Percentiles rank a stretch among this genome's conserved stretches.
phyloP scores from a whole-genome alignment of 2,888 invertebrate genomes.

The Tetragonula carbonaria region DNA sequence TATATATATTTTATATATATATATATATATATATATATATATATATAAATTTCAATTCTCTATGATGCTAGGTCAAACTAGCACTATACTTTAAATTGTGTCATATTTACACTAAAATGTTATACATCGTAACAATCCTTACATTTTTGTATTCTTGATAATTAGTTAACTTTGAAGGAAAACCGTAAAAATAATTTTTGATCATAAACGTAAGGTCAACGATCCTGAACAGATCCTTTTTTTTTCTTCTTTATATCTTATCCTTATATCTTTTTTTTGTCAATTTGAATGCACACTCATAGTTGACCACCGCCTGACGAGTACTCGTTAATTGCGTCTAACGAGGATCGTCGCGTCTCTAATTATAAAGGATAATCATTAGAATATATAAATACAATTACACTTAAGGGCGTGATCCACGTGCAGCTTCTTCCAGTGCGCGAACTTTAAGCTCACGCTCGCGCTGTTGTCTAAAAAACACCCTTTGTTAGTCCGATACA shows the following conservation, averaged over 20 bases:
- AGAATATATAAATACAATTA: conserved; percentile 71
- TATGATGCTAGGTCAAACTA: conserved; percentile 53
- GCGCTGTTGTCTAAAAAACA: conserved; percentile 90
- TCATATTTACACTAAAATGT: conserved; percentile 69
- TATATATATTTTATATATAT: too few species aligned
- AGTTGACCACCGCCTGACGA: conserved; percentile 11
- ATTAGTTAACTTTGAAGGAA: conserved; percentile 58
- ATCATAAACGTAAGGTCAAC: conserved; percentile 57
- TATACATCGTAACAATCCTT: conserved; percentile 53
- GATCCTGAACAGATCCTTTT: conserved; percentile 41
- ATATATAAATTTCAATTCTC: conserved; percentile 60
- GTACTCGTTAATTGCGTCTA: conserved; percentile 27
- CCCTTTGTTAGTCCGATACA: conserved; percentile 68
- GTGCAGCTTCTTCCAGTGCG: conserved; percentile 93
- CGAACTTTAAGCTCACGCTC: conserved; percentile 94
- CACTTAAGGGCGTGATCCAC: conserved; percentile 87
- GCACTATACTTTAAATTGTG: conserved; percentile 47
- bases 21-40: conserved; percentile 29
- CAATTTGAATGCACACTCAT: conserved; percentile 16
- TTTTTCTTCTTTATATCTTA: background rate
- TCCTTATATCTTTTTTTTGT: conserved; percentile 37
- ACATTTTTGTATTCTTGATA: conserved; percentile 41
- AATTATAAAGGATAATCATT: conserved; percentile 70
- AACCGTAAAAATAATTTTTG: conserved; percentile 73
- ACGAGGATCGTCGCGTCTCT: conserved; percentile 63